Evolutionary conservation across 1,140 invertebrate species (phyloP).

Genomic region (Orius insidiosus): DNA sequence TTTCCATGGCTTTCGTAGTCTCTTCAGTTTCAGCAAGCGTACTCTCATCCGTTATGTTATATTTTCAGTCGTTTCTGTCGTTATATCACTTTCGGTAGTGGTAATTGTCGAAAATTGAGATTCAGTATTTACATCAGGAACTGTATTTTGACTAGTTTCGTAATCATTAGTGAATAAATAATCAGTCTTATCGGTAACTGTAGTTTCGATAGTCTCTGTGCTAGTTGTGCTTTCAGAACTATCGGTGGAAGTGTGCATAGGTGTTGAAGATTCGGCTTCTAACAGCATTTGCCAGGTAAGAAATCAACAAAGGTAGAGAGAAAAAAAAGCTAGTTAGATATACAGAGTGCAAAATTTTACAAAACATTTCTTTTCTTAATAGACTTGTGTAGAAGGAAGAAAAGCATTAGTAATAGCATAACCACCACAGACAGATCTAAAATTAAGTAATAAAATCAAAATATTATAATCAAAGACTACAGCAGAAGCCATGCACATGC

Average conservation of each 20-base stretch:
- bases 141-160: too few species aligned
- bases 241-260: conserved; percentile 13
- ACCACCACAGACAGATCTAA: neutral
- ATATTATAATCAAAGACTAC: neutral
- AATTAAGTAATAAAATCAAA: neutral
- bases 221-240: conserved; percentile 2
- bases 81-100: conserved; percentile 20
- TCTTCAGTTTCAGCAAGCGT: neutral
- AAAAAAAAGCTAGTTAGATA: conserved; percentile 10
- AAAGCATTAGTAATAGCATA: conserved; percentile 15
- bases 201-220: neutral
- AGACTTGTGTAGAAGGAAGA: conserved; percentile 19
- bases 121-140: too few species aligned
- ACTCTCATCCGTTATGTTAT: conserved; percentile 24
- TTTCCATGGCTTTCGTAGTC: too few species aligned
- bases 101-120: too few species aligned
- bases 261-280: conserved; percentile 15
- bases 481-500: conserved; percentile 3
- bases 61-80: conserved; percentile 27
- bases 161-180: too few species aligned
- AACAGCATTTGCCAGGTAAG: conserved; percentile 8
- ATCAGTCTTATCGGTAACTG: neutral
- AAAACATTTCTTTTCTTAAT: conserved; percentile 7
- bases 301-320: conserved; percentile 8
- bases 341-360: neutral